These are phyloP conservation scores for Catharus bicknelli DNA, from an alignment of 2,113 vertebrate species.

Conservation along the genomic window DNA sequence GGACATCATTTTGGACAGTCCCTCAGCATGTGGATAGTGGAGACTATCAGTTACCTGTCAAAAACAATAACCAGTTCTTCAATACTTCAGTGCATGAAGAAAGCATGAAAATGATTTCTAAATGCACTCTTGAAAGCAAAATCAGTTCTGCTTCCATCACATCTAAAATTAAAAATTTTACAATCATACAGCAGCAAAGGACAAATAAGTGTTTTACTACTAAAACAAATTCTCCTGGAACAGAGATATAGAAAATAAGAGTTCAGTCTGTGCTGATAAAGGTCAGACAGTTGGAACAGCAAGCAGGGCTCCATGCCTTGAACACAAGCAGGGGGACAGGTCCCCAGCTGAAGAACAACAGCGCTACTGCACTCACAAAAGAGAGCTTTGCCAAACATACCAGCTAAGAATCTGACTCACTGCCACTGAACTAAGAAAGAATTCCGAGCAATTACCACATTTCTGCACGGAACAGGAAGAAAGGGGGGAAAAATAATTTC, in stretches of 20 bases:
- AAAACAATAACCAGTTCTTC: background rate
- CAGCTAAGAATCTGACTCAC: conserved; percentile 29
- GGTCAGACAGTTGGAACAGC: background rate
- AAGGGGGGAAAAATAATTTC: background rate
- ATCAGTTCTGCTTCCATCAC: background rate
- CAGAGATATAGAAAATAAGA: background rate
- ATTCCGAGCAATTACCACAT: conserved; percentile 21
- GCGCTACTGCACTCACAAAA: background rate
- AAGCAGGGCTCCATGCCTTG: background rate
- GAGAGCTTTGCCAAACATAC: conserved; percentile 4
- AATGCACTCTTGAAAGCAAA: background rate
- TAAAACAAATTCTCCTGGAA: background rate
- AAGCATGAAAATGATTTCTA: background rate
- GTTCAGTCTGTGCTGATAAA: background rate
- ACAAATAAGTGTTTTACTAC: background rate
- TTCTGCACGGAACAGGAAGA: background rate
- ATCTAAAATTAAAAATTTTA: background rate
- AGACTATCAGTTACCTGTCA: background rate
- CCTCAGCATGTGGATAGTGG: accelerated
- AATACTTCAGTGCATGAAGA: background rate
- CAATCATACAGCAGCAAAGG: background rate
- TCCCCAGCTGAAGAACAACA: background rate
- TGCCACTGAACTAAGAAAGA: background rate
- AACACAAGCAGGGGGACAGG: background rate
- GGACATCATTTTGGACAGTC: background rate